These are phyloP conservation scores for Cheilosia pagana DNA, from an alignment of 2,888 invertebrate genomes.

Conservation along the genomic window DNA sequence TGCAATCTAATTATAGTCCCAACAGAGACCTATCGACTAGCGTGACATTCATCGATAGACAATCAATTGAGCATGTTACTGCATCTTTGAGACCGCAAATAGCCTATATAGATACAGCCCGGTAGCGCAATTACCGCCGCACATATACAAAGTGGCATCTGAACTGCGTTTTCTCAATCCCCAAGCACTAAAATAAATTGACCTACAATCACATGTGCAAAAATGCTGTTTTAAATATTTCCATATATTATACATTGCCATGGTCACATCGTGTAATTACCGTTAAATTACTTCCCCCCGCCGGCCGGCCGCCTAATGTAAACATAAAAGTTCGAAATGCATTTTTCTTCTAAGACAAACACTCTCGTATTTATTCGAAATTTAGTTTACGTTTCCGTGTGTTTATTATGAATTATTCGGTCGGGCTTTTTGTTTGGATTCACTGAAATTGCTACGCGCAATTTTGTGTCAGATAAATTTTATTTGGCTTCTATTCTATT, in stretches of 20 bases:
- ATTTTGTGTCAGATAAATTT: conserved; percentile 45
- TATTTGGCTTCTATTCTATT: conserved; percentile 49
- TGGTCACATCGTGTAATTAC: conserved; percentile 25
- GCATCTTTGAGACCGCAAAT: conserved; percentile 31
- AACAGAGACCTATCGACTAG: conserved; percentile 54
- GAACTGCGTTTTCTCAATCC: background rate
- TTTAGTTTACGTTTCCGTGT: background rate
- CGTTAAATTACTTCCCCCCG: conserved; percentile 10
- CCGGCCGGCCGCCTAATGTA: background rate
- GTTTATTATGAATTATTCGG: conserved; percentile 17
- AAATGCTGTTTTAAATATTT: conserved; percentile 9
- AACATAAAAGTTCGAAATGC: background rate
- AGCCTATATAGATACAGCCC: conserved; percentile 17
- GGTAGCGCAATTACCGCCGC: conserved; percentile 9
- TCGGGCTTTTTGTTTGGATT: conserved; percentile 31
- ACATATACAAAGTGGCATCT: conserved; percentile 15
- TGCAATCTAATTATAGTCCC: conserved; percentile 65
- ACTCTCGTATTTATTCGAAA: background rate
- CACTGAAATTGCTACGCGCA: conserved; percentile 32
- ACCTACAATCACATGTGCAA: conserved; percentile 31
- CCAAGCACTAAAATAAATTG: conserved; percentile 34
- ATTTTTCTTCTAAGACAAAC: background rate
- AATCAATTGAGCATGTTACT: conserved; percentile 31
- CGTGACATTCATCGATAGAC: conserved; percentile 68
- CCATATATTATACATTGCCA: conserved; percentile 26